Evolutionary conservation across 2,113 vertebrate genomes (phyloP).

Genomic region (Donacobius atricapilla): DNA sequence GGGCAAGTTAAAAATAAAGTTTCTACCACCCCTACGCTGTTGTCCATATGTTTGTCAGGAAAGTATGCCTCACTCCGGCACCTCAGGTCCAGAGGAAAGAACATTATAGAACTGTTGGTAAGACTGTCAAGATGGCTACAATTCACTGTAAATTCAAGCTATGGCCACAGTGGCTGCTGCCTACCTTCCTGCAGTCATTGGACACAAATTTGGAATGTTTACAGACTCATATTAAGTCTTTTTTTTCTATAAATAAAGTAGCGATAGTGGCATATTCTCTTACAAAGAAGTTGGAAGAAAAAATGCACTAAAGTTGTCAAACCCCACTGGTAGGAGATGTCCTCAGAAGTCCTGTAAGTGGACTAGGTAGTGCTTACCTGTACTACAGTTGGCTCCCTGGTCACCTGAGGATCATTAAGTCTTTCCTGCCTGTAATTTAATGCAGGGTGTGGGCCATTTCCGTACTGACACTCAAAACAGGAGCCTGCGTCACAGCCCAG

Average conservation of each 20-base stretch:
- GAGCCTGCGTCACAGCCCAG: conserved; percentile 81
- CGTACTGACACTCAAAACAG: conserved; percentile 86
- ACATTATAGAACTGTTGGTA: background rate
- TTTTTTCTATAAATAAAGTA: background rate
- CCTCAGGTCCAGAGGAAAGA: background rate
- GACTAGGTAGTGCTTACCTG: conserved; percentile 67
- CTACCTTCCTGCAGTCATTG: background rate
- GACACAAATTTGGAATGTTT: background rate
- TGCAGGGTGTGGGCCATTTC: conserved; percentile 77
- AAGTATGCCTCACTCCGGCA: background rate
- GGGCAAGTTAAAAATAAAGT: background rate
- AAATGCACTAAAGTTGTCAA: background rate
- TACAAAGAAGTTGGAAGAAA: background rate
- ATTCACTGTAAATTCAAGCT: background rate
- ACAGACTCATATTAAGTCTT: background rate
- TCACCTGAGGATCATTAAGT: conserved; percentile 40
- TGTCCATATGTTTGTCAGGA: background rate
- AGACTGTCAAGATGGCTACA: background rate
- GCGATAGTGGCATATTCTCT: background rate
- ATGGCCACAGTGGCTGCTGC: background rate
- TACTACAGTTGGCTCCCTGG: conserved; percentile 62
- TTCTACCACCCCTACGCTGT: background rate
- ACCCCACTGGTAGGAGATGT: background rate
- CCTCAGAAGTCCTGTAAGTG: background rate
- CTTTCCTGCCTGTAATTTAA: conserved; percentile 61